Conservation (phyloP, 2,888 invertebrate genomes). For the Eupithecia exiguata region DNA sequence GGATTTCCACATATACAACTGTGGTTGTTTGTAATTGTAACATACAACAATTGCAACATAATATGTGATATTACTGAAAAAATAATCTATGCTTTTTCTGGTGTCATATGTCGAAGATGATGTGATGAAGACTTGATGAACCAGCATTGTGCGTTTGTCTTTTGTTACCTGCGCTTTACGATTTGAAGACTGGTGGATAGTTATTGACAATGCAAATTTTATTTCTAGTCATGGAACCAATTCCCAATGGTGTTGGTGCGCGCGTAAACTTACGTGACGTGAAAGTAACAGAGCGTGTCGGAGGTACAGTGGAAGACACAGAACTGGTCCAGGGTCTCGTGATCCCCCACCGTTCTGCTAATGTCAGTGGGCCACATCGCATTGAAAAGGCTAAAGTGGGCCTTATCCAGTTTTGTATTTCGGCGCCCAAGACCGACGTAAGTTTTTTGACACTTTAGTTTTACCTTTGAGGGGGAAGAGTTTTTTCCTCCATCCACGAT, state of each 20-base stretch:
- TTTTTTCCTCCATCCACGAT: background rate
- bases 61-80: background rate
- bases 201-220: constrained; percentile 6
- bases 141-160: background rate
- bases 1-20: background rate
- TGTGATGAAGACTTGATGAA: background rate
- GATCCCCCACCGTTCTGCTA: constrained; percentile 94
- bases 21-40: background rate
- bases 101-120: background rate
- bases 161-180: background rate
- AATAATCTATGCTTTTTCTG: background rate
- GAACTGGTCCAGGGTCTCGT: constrained; percentile 97
- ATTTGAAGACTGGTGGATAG: background rate
- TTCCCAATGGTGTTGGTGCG: constrained; percentile 84
- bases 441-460: constrained; percentile 56
- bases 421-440: constrained; percentile 99
- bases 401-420: constrained; percentile 99
- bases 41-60: background rate
- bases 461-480: background rate
- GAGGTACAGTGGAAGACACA: constrained; percentile 99
- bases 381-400: constrained; percentile 99
- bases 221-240: constrained; percentile 76
- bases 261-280: constrained; percentile 97
- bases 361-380: constrained; percentile 95
- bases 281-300: constrained; percentile 97